Evolutionary conservation across 2,797 vertebrate genomes (phyloP).

Genomic region (Fistularia commersonii): DNA sequence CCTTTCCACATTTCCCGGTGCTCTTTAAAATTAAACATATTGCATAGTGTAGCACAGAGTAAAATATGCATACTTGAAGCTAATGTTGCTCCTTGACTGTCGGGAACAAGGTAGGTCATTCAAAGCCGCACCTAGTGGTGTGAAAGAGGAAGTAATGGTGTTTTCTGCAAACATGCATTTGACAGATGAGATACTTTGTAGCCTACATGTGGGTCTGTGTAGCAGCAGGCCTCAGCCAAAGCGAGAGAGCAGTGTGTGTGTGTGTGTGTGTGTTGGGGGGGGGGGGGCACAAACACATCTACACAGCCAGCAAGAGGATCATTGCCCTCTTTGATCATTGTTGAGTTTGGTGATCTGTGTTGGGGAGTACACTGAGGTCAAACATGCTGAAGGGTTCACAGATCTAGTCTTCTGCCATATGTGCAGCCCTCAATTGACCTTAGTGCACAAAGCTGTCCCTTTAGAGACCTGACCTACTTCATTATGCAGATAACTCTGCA

Average conservation of each 20-base stretch:
- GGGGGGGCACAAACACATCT: constrained; percentile 18
- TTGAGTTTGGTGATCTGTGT: constrained; percentile 71
- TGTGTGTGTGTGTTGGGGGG: neutral
- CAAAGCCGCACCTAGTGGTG: constrained; percentile 34
- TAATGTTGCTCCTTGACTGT: constrained; percentile 21
- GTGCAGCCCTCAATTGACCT: constrained; percentile 90
- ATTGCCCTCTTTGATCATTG: constrained; percentile 59
- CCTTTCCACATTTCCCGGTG: constrained; percentile 19
- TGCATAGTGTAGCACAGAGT: constrained; percentile 11
- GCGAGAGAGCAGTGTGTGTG: constrained; percentile 5
- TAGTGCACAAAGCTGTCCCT: constrained; percentile 85
- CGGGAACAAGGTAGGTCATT: constrained; percentile 35
- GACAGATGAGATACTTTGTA: constrained; percentile 54
- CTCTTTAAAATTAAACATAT: constrained; percentile 22
- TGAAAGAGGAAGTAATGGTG: constrained; percentile 30
- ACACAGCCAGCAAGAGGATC: constrained; percentile 44
- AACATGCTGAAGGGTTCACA: constrained; percentile 84
- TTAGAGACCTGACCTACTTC: constrained; percentile 90
- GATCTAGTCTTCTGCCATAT: constrained; percentile 89
- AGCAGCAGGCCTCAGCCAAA: constrained; percentile 49
- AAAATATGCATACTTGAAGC: constrained; percentile 15
- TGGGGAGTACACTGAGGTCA: constrained; percentile 84
- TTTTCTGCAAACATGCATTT: constrained; percentile 40
- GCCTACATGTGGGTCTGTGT: constrained; percentile 50
- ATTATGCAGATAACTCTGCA: constrained; percentile 94